A percentile compares a stretch with the other conserved stretches of the same genome.
Conservation (phyloP, 2,113 vertebrate species). For the Pomatostomus ruficeps region DNA sequence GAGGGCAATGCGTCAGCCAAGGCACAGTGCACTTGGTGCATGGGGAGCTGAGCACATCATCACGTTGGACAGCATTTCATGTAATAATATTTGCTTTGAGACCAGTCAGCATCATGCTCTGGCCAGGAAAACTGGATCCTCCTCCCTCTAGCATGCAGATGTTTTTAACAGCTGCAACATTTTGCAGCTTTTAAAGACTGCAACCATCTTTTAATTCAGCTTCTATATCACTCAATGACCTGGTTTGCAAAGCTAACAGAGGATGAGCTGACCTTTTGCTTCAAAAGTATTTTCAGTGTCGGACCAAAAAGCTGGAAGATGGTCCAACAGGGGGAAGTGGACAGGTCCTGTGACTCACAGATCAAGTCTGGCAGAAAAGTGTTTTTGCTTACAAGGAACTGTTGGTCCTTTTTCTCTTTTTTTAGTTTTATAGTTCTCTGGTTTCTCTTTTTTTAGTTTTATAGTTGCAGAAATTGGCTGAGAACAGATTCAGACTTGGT, state of each 20-base stretch:
- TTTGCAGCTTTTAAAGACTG: neutral
- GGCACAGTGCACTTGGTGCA: neutral
- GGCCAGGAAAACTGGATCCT: neutral
- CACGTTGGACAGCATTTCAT: neutral
- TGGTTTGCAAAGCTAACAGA: neutral
- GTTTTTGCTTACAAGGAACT: neutral
- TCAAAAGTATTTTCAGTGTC: neutral
- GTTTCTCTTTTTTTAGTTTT: neutral
- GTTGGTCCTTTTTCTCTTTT: neutral
- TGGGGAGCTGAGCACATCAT: neutral
- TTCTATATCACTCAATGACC: neutral
- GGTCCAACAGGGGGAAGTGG: neutral
- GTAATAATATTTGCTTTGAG: neutral
- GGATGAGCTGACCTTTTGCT: neutral
- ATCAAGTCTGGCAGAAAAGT: neutral
- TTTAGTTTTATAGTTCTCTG: neutral
- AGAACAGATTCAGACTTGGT: neutral
- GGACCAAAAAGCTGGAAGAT: neutral
- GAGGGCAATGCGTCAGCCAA: neutral
- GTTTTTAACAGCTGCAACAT: neutral
- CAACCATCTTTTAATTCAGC: neutral
- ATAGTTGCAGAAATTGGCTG: neutral
- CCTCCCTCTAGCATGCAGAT: neutral
- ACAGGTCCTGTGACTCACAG: neutral
- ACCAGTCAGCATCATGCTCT: neutral